phyloP scores from a whole-genome alignment of 37 sponge, comb jelly and placozoan genomes.

The Sycon ciliatum region DNA sequence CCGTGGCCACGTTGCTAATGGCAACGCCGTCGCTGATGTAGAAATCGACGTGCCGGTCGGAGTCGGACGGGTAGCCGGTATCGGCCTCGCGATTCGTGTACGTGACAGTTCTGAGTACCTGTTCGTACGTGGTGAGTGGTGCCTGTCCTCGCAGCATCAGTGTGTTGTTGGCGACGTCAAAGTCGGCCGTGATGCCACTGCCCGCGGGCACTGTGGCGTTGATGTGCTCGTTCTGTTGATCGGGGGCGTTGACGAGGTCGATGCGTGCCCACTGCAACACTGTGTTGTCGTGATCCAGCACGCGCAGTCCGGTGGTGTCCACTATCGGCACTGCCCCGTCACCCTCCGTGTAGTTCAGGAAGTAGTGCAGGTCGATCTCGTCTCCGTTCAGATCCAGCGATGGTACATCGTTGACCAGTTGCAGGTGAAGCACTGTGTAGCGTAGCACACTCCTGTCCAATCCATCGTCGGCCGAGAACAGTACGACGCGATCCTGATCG shows the following conservation, averaged over 20 bases:
- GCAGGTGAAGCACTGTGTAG: slow-evolving; percentile 35
- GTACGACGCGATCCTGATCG: slow-evolving; percentile 40
- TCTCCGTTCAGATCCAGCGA: slow-evolving; percentile 61
- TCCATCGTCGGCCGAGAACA: slow-evolving; percentile 56
- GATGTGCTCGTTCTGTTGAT: slow-evolving; percentile 53
- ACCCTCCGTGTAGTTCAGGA: slow-evolving; percentile 66
- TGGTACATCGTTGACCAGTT: slow-evolving; percentile 67
- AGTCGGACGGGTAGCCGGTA: slow-evolving; percentile 64
- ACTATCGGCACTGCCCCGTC: slow-evolving; percentile 45
- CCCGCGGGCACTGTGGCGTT: slow-evolving; percentile 28
- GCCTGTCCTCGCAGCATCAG: slow-evolving; percentile 51
- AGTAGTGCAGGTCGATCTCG: slow-evolving; percentile 47
- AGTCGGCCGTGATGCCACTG: slow-evolving; percentile 37
- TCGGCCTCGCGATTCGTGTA: slow-evolving; percentile 59
- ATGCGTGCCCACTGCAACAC: slow-evolving; percentile 49
- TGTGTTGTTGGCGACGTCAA: slow-evolving; percentile 38
- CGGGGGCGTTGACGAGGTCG: slow-evolving; percentile 46
- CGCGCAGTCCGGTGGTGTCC: slow-evolving; percentile 37
- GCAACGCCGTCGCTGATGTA: slow-evolving; percentile 53
- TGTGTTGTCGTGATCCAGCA: slow-evolving; percentile 59
- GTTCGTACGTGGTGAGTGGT: slow-evolving; percentile 41
- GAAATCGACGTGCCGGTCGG: slow-evolving; percentile 47
- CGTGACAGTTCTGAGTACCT: slow-evolving; percentile 50
- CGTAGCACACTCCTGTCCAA: slow-evolving; percentile 24
- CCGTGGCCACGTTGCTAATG: slow-evolving; percentile 39